Conservation (phyloP, 2,888 invertebrate genomes). For the Melanophora roralis region DNA sequence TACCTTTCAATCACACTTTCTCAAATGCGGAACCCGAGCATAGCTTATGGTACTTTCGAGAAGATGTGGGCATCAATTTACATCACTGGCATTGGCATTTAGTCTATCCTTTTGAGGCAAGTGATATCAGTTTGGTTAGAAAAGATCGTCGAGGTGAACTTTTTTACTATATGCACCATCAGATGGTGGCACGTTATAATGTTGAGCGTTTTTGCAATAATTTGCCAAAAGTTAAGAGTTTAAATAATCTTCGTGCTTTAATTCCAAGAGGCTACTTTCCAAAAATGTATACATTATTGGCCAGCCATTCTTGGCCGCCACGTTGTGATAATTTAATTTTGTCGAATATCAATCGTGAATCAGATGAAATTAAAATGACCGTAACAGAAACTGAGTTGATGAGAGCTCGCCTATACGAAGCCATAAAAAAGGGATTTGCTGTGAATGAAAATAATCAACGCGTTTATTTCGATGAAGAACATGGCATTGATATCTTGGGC, state of each 20-base stretch:
- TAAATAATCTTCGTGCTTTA: conserved; percentile 82
- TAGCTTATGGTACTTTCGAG: conserved; percentile 79
- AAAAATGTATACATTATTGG: conserved; percentile 87
- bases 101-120: conserved; percentile 86
- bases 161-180: conserved; percentile 89
- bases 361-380: conserved; percentile 82
- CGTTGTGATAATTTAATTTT: conserved; percentile 80
- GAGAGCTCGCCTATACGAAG: conserved; percentile 84
- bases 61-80: conserved; percentile 78
- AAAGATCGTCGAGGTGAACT: conserved; percentile 88
- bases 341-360: conserved; percentile 82
- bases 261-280: conserved; percentile 90
- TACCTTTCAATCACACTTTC: conserved; percentile 84
- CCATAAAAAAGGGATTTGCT: conserved; percentile 82
- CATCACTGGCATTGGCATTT: conserved; percentile 81
- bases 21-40: conserved; percentile 86
- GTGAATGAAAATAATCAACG: conserved; percentile 80
- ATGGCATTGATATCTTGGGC: conserved; percentile 87
- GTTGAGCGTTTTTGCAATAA: conserved; percentile 86
- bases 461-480: conserved; percentile 81
- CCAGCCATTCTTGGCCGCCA: conserved; percentile 86
- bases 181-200: conserved; percentile 82
- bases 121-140: conserved; percentile 78
- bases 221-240: conserved; percentile 81
- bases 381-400: conserved; percentile 85